Percentiles rank a stretch among this genome's conserved stretches.
These are phyloP conservation scores for Boloria euphrosyne DNA, from an alignment of 2,888 invertebrate genomes.

Conservation along the genomic window DNA sequence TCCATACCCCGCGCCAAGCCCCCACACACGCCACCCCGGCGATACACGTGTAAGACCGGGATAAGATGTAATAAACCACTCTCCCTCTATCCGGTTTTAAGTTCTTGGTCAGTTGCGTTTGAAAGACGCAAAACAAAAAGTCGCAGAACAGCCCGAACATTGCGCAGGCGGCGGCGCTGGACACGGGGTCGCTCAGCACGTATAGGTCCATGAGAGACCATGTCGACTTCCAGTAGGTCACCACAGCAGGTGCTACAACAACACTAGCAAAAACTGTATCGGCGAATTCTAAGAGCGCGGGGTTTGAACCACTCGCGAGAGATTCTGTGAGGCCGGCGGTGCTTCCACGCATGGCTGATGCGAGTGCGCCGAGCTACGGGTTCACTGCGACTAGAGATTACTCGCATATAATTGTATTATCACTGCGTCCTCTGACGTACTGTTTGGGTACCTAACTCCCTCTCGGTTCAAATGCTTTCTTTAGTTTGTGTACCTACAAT, in stretches of 20 bases:
- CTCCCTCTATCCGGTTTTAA: slow-evolving; percentile 86
- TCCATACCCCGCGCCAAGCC: slow-evolving; percentile 94
- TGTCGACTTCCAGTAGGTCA: slow-evolving; percentile 93
- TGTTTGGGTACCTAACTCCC: slow-evolving; percentile 41
- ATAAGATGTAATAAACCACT: slow-evolving; percentile 85
- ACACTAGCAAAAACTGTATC: slow-evolving; percentile 88
- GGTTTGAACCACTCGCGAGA: slow-evolving; percentile 79
- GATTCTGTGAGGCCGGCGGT: slow-evolving; percentile 85
- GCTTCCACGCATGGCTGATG: slow-evolving; percentile 84
- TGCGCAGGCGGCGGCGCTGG: slow-evolving; percentile 86
- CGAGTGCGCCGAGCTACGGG: slow-evolving; percentile 59
- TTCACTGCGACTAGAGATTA: slow-evolving; percentile 59
- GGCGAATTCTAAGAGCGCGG: slow-evolving; percentile 84
- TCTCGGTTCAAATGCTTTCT: slow-evolving; percentile 45
- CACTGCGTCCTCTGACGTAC: slow-evolving; percentile 62
- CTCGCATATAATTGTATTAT: slow-evolving; percentile 73
- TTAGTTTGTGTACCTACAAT: slow-evolving; percentile 23
- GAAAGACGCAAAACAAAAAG: slow-evolving; percentile 86
- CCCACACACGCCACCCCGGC: slow-evolving; percentile 92
- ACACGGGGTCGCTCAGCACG: slow-evolving; percentile 82
- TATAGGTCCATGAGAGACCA: slow-evolving; percentile 90
- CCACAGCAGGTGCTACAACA: slow-evolving; percentile 90
- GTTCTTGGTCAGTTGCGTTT: slow-evolving; percentile 80
- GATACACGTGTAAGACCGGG: slow-evolving; percentile 87
- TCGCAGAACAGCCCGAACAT: slow-evolving; percentile 87